phyloP scores from a whole-genome alignment of 2,797 vertebrate genomes.

The Crotalus adamanteus region DNA sequence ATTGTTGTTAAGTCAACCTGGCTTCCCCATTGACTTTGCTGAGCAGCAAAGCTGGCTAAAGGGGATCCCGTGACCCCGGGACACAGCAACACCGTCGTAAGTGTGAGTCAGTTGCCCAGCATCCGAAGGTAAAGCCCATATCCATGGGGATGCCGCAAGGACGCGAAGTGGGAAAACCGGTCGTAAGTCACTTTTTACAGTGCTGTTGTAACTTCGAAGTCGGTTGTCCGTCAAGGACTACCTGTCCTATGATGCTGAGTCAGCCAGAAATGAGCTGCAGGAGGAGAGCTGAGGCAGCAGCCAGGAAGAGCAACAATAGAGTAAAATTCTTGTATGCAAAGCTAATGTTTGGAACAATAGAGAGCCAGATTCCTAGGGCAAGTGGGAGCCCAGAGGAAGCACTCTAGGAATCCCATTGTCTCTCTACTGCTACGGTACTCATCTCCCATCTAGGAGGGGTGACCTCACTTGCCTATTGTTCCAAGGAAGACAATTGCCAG shows the following conservation, averaged over 20 bases:
- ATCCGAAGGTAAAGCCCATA: too few species aligned
- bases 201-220: too few species aligned
- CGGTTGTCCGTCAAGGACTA: background rate
- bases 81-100: background rate
- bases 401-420: constrained; percentile 1
- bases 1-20: accelerated
- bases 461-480: background rate
- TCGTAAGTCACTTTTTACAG: background rate
- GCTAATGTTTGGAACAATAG: background rate
- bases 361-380: background rate
- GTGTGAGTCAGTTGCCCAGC: background rate
- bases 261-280: background rate
- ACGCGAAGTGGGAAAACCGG: background rate
- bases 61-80: too few species aligned
- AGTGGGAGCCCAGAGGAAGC: background rate
- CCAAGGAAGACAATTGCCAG: background rate
- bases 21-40: background rate
- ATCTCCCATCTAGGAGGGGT: background rate
- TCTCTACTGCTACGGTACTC: background rate
- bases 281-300: background rate
- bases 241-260: background rate
- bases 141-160: background rate
- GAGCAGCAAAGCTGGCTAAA: background rate
- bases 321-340: background rate
- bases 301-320: background rate